Percentiles rank a stretch among this genome's conserved stretches.
Evolutionary conservation across 2,888 invertebrate genomes (phyloP).

Genomic region (Acrobasis consociella): DNA sequence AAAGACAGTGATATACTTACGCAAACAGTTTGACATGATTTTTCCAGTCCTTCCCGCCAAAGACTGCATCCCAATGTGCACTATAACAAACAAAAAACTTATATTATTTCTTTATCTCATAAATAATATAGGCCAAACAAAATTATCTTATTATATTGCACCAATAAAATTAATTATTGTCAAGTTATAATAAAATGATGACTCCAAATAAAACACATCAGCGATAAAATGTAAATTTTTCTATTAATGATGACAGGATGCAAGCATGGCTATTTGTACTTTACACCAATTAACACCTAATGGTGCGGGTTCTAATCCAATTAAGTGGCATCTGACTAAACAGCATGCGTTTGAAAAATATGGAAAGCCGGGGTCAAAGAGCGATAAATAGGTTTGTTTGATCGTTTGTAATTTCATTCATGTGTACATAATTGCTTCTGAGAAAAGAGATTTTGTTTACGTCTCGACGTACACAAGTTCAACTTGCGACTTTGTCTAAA

Average conservation of each 20-base stretch:
- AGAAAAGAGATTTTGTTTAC: constrained; percentile 53
- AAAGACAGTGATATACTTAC: constrained; percentile 84
- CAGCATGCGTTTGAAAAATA: constrained; percentile 18
- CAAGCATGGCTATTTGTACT: constrained; percentile 30
- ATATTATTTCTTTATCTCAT: too few relatives aligned
- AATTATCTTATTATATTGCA: too few relatives aligned
- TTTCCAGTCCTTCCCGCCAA: constrained; percentile 89
- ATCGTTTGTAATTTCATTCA: constrained; percentile 37
- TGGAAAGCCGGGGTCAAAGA: constrained; percentile 17
- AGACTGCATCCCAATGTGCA: constrained; percentile 90
- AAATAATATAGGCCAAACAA: too few relatives aligned
- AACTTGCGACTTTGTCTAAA: constrained; percentile 37
- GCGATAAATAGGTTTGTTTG: constrained; percentile 20
- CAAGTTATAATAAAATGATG: neutral
- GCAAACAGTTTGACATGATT: constrained; percentile 90
- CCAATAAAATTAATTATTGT: too few relatives aligned
- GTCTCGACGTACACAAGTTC: constrained; percentile 46
- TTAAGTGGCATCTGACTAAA: constrained; percentile 42
- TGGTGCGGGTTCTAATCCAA: constrained; percentile 71
- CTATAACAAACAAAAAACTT: constrained; percentile 79
- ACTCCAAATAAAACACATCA: constrained; percentile 20
- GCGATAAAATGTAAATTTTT: constrained; percentile 31
- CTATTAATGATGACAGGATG: constrained; percentile 36
- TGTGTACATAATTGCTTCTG: constrained; percentile 39
- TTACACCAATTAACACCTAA: constrained; percentile 57